These are phyloP conservation scores for Ethmia dodecea DNA, from an alignment of 2,888 invertebrate genomes.

Conservation along the genomic window DNA sequence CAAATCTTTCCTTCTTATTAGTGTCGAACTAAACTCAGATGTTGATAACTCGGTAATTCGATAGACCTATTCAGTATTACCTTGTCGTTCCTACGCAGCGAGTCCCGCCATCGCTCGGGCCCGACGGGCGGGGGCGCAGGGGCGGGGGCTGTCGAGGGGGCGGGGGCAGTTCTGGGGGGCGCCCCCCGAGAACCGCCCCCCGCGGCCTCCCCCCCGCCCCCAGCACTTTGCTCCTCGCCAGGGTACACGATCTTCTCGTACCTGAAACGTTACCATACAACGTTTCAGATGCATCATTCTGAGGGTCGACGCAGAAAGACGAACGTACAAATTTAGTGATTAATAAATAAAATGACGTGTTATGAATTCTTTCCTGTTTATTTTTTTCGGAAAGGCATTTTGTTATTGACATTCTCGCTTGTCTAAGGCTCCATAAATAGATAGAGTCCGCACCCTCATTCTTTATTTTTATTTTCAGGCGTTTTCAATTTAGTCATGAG, in stretches of 20 bases:
- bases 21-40: not conserved
- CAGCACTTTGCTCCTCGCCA: slow-evolving; percentile 24
- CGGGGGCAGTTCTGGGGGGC: slow-evolving; percentile 6
- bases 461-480: no score
- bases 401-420: no score
- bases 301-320: not conserved
- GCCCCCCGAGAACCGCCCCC: slow-evolving; percentile 8
- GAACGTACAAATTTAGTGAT: not conserved
- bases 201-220: no score
- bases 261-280: slow-evolving; percentile 21
- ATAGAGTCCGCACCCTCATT: no score
- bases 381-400: no score
- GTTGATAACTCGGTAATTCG: no score
- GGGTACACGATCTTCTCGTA: slow-evolving; percentile 56
- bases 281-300: not conserved
- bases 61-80: no score
- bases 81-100: slow-evolving; percentile 73
- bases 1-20: not conserved
- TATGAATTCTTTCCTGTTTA: no score
- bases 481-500: no score
- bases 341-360: not conserved
- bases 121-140: slow-evolving; percentile 20
- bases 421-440: no score
- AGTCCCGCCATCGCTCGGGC: slow-evolving; percentile 73
- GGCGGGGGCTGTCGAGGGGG: slow-evolving; percentile 7